Conservation (phyloP, 1,140 invertebrate genomes). For the Cheumatopsyche charites region DNA sequence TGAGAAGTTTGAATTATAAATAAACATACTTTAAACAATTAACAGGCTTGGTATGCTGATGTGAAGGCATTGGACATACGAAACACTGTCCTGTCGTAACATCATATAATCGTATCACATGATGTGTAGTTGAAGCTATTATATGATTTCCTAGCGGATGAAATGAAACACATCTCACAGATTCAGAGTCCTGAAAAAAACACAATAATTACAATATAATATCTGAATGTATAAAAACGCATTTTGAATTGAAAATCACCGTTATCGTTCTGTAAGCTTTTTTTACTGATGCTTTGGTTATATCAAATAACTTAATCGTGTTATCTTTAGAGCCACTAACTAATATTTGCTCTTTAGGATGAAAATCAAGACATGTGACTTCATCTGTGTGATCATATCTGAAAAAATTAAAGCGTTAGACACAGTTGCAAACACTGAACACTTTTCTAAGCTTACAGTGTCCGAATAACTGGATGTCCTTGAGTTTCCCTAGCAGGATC, state of each 20-base stretch:
- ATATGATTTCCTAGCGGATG: conserved; percentile 96
- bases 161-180: conserved; percentile 87
- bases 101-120: conserved; percentile 91
- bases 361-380: conserved; percentile 96
- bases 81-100: conserved; percentile 95
- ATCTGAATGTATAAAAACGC: neutral
- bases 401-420: neutral
- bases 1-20: neutral
- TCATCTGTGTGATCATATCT: conserved; percentile 96
- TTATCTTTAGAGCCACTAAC: conserved; percentile 93
- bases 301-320: conserved; percentile 96
- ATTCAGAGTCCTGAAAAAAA: conserved; percentile 79
- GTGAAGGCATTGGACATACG: conserved; percentile 86
- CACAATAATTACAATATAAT: neutral
- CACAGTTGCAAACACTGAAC: neutral
- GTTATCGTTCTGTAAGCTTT: conserved; percentile 95
- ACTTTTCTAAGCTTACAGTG: conserved; percentile 72
- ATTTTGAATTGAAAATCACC: conserved; percentile 49
- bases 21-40: conserved; percentile 76
- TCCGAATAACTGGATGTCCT: conserved; percentile 97
- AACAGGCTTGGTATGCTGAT: conserved; percentile 89
- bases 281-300: conserved; percentile 96
- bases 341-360: conserved; percentile 91
- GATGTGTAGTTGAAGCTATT: conserved; percentile 91
- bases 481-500: conserved; percentile 82